These are phyloP conservation scores for Psilopsiagon aurifrons DNA, from an alignment of 2,113 vertebrate species.

Conservation along the genomic window DNA sequence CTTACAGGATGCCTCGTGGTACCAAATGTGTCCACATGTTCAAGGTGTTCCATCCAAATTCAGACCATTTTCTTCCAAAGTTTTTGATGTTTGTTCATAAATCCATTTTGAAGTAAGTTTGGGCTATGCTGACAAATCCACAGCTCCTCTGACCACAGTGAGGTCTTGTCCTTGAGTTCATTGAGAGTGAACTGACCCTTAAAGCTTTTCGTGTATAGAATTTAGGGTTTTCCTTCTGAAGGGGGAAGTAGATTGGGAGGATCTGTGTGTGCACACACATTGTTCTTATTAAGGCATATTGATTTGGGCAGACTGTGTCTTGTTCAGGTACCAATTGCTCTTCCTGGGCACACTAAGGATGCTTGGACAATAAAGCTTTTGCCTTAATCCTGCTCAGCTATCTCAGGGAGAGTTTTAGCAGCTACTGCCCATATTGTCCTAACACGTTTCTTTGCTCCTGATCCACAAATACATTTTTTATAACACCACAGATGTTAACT, in stretches of 20 bases:
- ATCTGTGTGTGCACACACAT: too few relatives aligned
- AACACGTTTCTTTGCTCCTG: background rate
- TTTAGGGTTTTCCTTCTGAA: background rate
- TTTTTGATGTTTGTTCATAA: background rate
- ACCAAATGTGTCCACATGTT: background rate
- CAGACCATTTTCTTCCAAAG: background rate
- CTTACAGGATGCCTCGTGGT: background rate
- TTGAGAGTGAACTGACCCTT: background rate
- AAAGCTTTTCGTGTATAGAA: background rate
- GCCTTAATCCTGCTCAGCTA: background rate
- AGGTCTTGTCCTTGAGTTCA: background rate
- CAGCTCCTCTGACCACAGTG: background rate
- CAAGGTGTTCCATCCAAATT: background rate
- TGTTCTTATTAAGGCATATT: background rate
- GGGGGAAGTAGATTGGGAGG: fast-evolving
- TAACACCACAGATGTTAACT: background rate
- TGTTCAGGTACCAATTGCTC: background rate
- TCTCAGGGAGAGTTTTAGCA: background rate
- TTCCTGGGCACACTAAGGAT: background rate
- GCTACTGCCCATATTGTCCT: background rate
- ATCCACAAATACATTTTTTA: background rate
- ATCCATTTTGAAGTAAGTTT: background rate
- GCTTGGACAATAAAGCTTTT: background rate
- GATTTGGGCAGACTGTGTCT: background rate
- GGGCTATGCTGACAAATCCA: background rate